A percentile compares a stretch with the other conserved stretches of the same genome.
Conservation (phyloP, 1,140 invertebrate genomes). For the Galleria mellonella region DNA sequence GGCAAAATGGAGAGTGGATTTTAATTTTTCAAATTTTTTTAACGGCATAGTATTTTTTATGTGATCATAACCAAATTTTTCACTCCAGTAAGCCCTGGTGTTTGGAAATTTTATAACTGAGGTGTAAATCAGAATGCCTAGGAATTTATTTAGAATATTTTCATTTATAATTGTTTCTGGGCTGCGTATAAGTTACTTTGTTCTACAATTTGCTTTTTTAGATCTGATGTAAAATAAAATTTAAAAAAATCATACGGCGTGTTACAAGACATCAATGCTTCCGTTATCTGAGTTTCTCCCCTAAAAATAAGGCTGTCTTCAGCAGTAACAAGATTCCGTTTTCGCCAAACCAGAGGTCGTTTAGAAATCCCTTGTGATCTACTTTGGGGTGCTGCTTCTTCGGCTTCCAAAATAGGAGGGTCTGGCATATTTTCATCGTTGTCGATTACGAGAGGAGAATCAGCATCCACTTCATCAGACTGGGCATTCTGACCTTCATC, state of each 20-base stretch:
- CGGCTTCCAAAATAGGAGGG: conserved; percentile 24
- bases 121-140: conserved; percentile 16
- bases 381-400: conserved; percentile 22
- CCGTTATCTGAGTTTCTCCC: conserved; percentile 17
- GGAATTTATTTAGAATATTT: conserved; percentile 15
- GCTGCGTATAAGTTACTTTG: conserved; percentile 18
- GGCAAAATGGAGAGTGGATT: background rate
- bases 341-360: conserved; percentile 27
- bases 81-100: conserved; percentile 17
- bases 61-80: conserved; percentile 13
- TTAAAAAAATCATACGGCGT: conserved; percentile 22
- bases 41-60: conserved; percentile 7
- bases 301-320: conserved; percentile 26
- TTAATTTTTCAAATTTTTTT: conserved; percentile 8
- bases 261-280: conserved; percentile 13
- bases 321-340: conserved; percentile 30
- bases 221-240: conserved; percentile 17
- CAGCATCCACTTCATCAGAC: conserved; percentile 26
- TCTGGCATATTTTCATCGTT: conserved; percentile 38
- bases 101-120: conserved; percentile 18
- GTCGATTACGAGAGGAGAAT: conserved; percentile 30
- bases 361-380: conserved; percentile 29
- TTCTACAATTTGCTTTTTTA: conserved; percentile 18
- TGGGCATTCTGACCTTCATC: conserved; percentile 35
- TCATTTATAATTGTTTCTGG: conserved; percentile 13